Evolutionary conservation across 2,888 invertebrate species (phyloP), one percentile per base, ranked within the genome.

Genomic region (Stenodema calcarata): DNA sequence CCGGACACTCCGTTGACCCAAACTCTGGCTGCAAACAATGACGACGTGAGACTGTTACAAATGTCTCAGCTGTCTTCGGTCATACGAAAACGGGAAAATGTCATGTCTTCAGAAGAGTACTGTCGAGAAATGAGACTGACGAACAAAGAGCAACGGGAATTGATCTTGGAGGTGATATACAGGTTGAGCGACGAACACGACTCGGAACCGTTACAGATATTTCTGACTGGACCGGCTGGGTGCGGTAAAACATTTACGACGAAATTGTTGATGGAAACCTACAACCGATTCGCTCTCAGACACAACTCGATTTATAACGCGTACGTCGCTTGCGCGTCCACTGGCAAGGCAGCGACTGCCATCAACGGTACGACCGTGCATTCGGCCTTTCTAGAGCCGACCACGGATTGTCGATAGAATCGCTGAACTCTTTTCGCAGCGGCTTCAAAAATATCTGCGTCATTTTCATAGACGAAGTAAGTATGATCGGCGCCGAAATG

Each of bases 261-360:
- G 11, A 90, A 90, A 90, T 88, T 90, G 0, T 73, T 92, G 0
- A 91, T 91, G 91, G 91, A 91, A 89, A 91, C 90, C 87, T 91
- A 91, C 81, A 91, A 91, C 87, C 85, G 91, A 44, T 91, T 88
- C 87, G 85, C 90, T 69, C 89, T 90, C 62, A 89, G 81, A 85
- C 89, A 86, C 87, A 90, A 89, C 89, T 50, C 81, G 81, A 81
- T 81, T 81, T 81, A 81, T 81, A 91, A 91, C 89, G 89, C 91
- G 3, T 91, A 91, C 87, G 89, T 91, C 30, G 87, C 90, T 16
- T 91, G 91, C 88, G 91, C 91, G 18, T 90, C 90, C 76, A 91
- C 90, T 18, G 91, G 90, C 2, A 91, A 91, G 89, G 91, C 91
- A 86, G 91, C 91, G 50, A 90, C 90, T 1, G 90, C 90, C 62